These are phyloP conservation scores for Bilobella aurantiaca DNA, from an alignment of 1,140 invertebrate species.

Conservation along the genomic window DNA sequence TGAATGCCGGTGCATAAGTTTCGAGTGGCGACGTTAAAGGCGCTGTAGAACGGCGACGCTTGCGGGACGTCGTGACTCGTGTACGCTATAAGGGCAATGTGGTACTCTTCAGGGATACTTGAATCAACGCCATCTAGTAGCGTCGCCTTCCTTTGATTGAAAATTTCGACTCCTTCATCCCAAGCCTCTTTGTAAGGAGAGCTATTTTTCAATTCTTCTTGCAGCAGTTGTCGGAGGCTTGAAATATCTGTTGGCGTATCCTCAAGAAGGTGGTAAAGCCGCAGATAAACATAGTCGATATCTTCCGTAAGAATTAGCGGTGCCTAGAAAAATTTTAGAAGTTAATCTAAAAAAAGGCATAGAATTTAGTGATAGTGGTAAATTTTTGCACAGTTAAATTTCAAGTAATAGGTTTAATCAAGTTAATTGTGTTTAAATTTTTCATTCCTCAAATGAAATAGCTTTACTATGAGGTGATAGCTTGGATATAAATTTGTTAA, in stretches of 20 bases:
- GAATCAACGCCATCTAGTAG: neutral
- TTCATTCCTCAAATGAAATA: no score
- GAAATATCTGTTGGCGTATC: neutral
- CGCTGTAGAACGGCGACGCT: neutral
- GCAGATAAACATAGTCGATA: neutral
- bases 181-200: neutral
- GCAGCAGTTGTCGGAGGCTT: neutral
- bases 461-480: no score
- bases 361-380: no score
- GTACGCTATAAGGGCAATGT: conserved; percentile 2
- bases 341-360: no score
- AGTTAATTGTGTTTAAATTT: no score
- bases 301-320: neutral
- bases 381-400: no score
- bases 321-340: no score
- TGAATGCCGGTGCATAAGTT: neutral
- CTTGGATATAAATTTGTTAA: no score
- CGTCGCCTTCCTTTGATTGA: neutral
- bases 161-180: neutral
- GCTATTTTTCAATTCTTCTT: neutral
- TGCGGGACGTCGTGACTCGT: neutral
- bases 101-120: neutral
- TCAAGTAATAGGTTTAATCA: no score
- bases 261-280: neutral
- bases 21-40: neutral